phyloP scores from a whole-genome alignment of 2,797 vertebrate genomes.

The Mormyrops attenuatus region DNA sequence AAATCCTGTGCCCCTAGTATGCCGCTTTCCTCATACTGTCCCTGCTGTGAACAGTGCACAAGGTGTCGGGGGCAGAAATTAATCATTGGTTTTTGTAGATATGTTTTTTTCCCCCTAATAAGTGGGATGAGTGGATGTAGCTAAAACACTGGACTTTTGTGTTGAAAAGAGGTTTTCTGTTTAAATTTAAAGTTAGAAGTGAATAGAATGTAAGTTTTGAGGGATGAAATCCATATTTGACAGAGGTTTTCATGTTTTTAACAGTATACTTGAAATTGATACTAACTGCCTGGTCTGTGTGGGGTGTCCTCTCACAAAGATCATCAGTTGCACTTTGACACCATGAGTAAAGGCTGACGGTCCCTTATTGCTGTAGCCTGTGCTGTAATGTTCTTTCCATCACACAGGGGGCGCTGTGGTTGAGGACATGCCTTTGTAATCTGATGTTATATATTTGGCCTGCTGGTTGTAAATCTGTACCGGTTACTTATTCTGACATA shows the following conservation, averaged over 20 bases:
- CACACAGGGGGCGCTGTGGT: not conserved
- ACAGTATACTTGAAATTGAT: not conserved
- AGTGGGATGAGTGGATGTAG: slow-evolving; percentile 44
- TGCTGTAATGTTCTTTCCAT: not conserved
- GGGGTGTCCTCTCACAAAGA: not conserved
- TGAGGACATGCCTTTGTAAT: not conserved
- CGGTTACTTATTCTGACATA: not conserved
- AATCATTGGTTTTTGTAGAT: slow-evolving; percentile 26
- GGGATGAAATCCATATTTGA: not conserved
- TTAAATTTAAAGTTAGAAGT: not conserved
- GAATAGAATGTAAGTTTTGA: not conserved
- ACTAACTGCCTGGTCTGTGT: not conserved
- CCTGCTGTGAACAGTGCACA: not conserved
- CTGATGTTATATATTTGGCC: not conserved
- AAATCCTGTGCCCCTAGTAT: not conserved
- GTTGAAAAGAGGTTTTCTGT: slow-evolving; percentile 18
- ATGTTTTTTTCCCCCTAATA: slow-evolving; percentile 33
- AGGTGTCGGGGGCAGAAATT: slow-evolving; percentile 26
- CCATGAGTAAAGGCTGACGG: not conserved
- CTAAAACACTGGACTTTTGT: slow-evolving; percentile 64
- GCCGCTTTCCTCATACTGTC: not conserved
- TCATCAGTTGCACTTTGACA: not conserved
- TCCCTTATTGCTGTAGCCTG: not conserved
- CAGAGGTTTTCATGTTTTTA: not conserved
- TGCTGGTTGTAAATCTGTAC: not conserved